Evolutionary conservation across 2,113 vertebrate species (phyloP), one percentile per base, ranked within the genome.

Genomic region (Nyctereutes procyonoides): DNA sequence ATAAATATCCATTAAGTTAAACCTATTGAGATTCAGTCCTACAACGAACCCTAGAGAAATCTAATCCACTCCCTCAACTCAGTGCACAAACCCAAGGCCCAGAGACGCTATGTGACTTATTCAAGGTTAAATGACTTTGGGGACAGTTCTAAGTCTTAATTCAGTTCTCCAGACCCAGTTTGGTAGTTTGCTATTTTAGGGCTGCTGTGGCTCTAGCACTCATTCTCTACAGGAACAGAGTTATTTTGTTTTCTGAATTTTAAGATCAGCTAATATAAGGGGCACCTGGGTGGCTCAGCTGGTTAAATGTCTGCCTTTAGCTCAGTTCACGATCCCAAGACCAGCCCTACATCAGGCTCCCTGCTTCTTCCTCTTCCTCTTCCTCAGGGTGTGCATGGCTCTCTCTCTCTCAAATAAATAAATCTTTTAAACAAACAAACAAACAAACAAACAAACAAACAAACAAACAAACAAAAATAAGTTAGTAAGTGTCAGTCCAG

Each of bases 171-270:
- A 94, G 69, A 67, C 12, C 11, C 16, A 82, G 51, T 55, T 62
- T 88, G 84, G 63, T 43, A 5, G 17, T 51, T 19, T 38, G 51
- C 55, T 38, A 87, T 16, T 53, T 76, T 79, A 91, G 30, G 71
- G 76, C 35, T 83, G 43, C 28, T 83, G 35, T 60, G 58, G 93
- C 43, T 69, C 32, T 35, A 86, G 58, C 12, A 55, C 35, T 51
- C 26, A 58, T 87, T 74, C 58, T 95, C 51, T 69, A 60, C 53
- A 12, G 65, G 4, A 92, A 88, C 4, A 48, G 62, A 28, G 30
- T 32, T 87, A 77, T 24, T 96, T 55, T 65, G 58, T 56, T 89
- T 95, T 77, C 38, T 89, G 77, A 95, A 96, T 56, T 94, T 94
- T 84, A 88, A 43, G 43, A 43, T 43, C 43, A 43, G 43, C 43